Evolutionary conservation across 2,113 vertebrate species (phyloP).

Genomic region (Datnioides undecimradiatus): DNA sequence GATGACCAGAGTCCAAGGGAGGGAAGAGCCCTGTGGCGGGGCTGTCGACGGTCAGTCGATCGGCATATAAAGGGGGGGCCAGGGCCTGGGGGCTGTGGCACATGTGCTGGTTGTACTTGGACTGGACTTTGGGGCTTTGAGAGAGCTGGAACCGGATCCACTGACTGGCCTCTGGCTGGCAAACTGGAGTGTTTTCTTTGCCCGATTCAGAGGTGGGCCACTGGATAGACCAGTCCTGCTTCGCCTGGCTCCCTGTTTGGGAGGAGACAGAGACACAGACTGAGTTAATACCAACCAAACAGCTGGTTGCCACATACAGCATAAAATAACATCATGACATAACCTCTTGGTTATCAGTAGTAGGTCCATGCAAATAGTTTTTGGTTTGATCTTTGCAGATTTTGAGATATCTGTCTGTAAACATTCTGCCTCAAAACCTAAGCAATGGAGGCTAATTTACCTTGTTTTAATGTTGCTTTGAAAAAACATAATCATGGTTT

Average conservation of each 20-base stretch:
- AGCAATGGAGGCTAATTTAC: background rate
- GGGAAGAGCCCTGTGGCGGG: constrained; percentile 86
- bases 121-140: constrained; percentile 90
- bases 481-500: too few relatives aligned
- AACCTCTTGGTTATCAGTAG: background rate
- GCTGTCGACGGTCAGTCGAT: constrained; percentile 91
- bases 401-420: background rate
- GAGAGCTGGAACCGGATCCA: constrained; percentile 92
- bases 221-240: constrained; percentile 97
- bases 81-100: constrained; percentile 86
- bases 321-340: background rate
- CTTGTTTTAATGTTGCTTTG: background rate
- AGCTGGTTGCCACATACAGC: background rate
- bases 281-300: background rate
- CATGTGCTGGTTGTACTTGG: constrained; percentile 90
- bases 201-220: constrained; percentile 93
- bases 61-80: constrained; percentile 82
- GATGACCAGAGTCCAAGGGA: constrained; percentile 87
- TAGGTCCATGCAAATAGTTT: background rate
- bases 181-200: constrained; percentile 91
- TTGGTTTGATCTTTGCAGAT: background rate
- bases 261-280: constrained; percentile 17
- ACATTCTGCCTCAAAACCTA: background rate
- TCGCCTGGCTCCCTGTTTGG: constrained; percentile 89
- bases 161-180: constrained; percentile 85